A percentile compares a stretch with the other conserved stretches of the same genome.
These are phyloP conservation scores for Scomber japonicus DNA, from an alignment of 2,113 vertebrate genomes.

Conservation along the genomic window DNA sequence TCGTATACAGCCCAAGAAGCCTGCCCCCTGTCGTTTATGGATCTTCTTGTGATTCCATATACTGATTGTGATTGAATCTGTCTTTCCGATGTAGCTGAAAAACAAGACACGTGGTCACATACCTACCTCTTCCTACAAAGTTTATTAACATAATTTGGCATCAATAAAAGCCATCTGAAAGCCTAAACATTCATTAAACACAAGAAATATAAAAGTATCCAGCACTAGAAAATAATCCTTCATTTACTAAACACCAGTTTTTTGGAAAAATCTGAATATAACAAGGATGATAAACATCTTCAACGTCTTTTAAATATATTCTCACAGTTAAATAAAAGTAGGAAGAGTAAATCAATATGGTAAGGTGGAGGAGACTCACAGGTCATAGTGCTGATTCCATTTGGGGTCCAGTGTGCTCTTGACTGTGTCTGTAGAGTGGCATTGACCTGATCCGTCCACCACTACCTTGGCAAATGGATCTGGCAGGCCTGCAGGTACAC, in stretches of 20 bases:
- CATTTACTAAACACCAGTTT: too few relatives aligned
- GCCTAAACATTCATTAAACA: too few relatives aligned
- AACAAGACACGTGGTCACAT: background rate
- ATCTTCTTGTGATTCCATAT: constrained; percentile 99
- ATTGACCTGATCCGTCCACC: constrained; percentile 98
- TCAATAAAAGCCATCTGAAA: too few relatives aligned
- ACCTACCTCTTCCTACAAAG: background rate
- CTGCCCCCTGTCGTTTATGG: constrained; percentile 97
- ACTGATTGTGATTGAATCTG: constrained; percentile 98
- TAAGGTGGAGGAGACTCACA: constrained; percentile 86
- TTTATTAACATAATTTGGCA: too few relatives aligned
- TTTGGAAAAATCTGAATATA: too few relatives aligned
- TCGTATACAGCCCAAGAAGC: constrained; percentile 96
- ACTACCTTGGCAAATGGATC: constrained; percentile 98
- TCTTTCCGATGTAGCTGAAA: constrained; percentile 94
- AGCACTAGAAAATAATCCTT: too few relatives aligned
- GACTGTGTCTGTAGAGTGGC: constrained; percentile 99
- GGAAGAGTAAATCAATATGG: background rate
- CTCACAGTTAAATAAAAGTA: background rate
- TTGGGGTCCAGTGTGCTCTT: constrained; percentile 99
- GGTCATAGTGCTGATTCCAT: constrained; percentile 98
- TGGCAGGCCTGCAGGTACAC: constrained; percentile 88
- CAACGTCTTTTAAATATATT: too few relatives aligned
- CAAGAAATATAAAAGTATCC: too few relatives aligned
- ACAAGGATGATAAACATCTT: too few relatives aligned